A percentile compares a stretch with the other conserved stretches of the same genome.
Evolutionary conservation across 2,113 vertebrate genomes (phyloP).

Genomic region (Hystrix cristata): DNA sequence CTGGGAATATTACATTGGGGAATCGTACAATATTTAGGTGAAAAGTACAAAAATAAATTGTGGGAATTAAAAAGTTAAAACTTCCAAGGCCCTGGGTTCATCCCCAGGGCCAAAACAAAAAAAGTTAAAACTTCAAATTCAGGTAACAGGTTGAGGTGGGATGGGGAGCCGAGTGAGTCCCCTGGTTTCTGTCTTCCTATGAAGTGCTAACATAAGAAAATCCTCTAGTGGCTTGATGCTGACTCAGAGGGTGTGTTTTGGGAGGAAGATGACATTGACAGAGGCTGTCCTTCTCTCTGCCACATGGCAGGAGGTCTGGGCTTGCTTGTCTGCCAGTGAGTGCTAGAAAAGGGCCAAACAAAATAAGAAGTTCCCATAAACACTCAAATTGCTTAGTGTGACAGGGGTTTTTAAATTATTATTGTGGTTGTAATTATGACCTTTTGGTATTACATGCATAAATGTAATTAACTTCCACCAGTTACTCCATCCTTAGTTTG

Average conservation of each 20-base stretch:
- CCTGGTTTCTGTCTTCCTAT: not conserved
- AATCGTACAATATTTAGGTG: not conserved
- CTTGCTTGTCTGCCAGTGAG: not conserved
- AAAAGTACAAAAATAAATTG: not conserved
- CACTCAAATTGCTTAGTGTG: not conserved
- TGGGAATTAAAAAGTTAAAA: not conserved
- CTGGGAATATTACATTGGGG: not conserved
- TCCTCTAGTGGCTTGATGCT: not conserved
- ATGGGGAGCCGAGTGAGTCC: accelerated
- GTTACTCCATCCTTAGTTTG: not conserved
- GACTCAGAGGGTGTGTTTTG: not conserved
- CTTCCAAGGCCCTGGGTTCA: too few relatives aligned
- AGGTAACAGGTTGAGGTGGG: not conserved
- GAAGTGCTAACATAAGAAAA: not conserved
- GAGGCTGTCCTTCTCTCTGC: not conserved
- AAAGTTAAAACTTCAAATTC: not conserved
- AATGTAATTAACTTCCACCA: not conserved
- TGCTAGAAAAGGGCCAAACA: not conserved
- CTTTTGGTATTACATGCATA: not conserved
- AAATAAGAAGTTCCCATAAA: not conserved
- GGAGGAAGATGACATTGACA: not conserved
- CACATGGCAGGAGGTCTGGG: accelerated
- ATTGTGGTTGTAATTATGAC: not conserved
- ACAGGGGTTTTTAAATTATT: not conserved
- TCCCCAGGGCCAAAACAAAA: too few relatives aligned